Percentiles rank a stretch among this genome's conserved stretches.
phyloP scores from a whole-genome alignment of 2,888 invertebrate genomes.

The Campaea margaritaria region DNA sequence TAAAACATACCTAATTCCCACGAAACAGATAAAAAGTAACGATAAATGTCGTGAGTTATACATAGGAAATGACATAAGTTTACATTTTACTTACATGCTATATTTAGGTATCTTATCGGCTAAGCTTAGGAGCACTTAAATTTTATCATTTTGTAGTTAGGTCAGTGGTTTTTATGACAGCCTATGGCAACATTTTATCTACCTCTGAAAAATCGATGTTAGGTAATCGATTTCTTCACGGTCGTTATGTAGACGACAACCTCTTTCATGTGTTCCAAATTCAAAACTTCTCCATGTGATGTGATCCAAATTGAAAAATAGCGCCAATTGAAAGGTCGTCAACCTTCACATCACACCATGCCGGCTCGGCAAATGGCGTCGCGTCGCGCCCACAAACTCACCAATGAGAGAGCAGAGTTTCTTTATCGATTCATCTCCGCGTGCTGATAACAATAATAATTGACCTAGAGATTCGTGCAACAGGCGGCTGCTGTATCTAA shows the following conservation, averaged over 20 bases:
- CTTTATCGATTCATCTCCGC: slow-evolving; percentile 65
- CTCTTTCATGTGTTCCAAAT: too few species aligned
- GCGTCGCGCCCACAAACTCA: slow-evolving; percentile 58
- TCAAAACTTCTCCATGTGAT: not conserved
- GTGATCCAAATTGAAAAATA: slow-evolving; percentile 69
- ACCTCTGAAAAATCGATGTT: too few species aligned
- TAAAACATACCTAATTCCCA: slow-evolving; percentile 21
- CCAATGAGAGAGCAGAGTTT: slow-evolving; percentile 60
- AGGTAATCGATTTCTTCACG: too few species aligned
- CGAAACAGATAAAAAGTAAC: slow-evolving; percentile 14
- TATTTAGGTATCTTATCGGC: not conserved
- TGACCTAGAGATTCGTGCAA: slow-evolving; percentile 47
- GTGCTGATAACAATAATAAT: slow-evolving; percentile 45
- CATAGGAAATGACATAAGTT: slow-evolving; percentile 11
- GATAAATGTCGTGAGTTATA: not conserved
- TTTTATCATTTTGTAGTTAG: slow-evolving; percentile 1
- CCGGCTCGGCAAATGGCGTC: slow-evolving; percentile 56
- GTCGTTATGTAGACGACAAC: too few species aligned
- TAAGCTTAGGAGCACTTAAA: not conserved
- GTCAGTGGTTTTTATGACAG: not conserved
- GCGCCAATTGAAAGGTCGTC: slow-evolving; percentile 69
- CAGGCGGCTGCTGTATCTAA: slow-evolving; percentile 27
- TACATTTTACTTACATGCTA: not conserved
- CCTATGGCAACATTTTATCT: not conserved
- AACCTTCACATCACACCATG: slow-evolving; percentile 67